Conservation (phyloP, 23 tunicate species). For the Ascidia mentula region DNA sequence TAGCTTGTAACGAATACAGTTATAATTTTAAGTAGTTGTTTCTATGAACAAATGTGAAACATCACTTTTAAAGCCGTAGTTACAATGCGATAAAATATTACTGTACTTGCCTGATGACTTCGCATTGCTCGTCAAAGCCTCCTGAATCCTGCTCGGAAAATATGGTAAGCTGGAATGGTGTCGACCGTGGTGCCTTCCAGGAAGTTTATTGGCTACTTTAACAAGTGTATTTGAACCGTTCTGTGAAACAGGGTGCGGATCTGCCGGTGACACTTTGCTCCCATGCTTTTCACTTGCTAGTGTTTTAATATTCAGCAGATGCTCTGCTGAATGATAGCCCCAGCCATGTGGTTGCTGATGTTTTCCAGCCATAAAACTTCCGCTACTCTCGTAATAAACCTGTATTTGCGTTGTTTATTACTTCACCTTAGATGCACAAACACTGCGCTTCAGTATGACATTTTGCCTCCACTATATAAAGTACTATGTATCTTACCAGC, state of each 20-base stretch:
- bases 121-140: background rate
- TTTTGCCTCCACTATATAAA: background rate
- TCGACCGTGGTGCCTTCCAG: background rate
- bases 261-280: background rate
- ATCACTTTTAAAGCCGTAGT: too few relatives aligned
- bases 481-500: background rate
- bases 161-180: background rate
- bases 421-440: background rate
- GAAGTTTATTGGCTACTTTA: background rate
- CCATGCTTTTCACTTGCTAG: background rate
- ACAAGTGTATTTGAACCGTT: background rate
- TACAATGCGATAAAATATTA: too few relatives aligned
- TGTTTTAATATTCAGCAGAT: background rate
- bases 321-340: background rate
- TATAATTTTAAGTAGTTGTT: too few relatives aligned
- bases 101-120: background rate
- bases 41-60: too few relatives aligned
- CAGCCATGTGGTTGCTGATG: background rate
- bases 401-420: background rate
- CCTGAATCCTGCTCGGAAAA: conserved; percentile 4
- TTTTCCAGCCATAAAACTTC: background rate
- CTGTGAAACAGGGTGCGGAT: background rate
- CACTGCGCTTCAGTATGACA: background rate
- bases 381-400: background rate
- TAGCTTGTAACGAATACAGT: too few relatives aligned